phyloP scores from a whole-genome alignment of 2,888 invertebrate species.

The Neoscelio sp. region DNA sequence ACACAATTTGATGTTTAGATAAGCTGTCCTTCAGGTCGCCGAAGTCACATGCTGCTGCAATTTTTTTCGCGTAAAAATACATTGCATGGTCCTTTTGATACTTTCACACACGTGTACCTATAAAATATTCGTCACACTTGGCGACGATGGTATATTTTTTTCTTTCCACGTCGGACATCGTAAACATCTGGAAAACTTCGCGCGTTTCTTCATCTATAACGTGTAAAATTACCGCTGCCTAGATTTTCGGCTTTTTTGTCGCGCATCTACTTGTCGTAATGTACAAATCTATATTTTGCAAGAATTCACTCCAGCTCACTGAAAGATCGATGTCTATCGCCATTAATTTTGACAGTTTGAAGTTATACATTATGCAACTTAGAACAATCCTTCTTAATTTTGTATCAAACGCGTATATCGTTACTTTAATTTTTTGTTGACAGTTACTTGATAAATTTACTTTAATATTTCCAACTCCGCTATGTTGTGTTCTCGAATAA shows the following conservation, averaged over 20 bases:
- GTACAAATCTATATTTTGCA: constrained; percentile 41
- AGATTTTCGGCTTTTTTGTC: constrained; percentile 27
- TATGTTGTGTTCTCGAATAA: too few relatives aligned
- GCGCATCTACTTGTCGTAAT: constrained; percentile 37
- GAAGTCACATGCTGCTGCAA: constrained; percentile 57
- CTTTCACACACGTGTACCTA: constrained; percentile 22
- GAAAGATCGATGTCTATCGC: constrained; percentile 56
- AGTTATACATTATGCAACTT: constrained; percentile 51
- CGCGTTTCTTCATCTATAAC: constrained; percentile 49
- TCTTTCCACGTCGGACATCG: constrained; percentile 28
- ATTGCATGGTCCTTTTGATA: constrained; percentile 49
- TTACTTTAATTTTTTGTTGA: too few relatives aligned
- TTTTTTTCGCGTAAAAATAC: constrained; percentile 52
- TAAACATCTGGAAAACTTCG: constrained; percentile 38
- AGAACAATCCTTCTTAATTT: too few relatives aligned
- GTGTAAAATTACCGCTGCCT: constrained; percentile 53
- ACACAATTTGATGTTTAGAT: constrained; percentile 59
- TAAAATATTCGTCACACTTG: constrained; percentile 16
- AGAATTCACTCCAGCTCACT: constrained; percentile 57
- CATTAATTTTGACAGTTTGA: constrained; percentile 58
- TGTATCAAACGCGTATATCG: too few relatives aligned
- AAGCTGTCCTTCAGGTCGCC: constrained; percentile 54
- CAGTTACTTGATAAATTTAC: too few relatives aligned
- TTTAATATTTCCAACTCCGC: too few relatives aligned
- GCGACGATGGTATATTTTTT: constrained; percentile 23